phyloP scores from a whole-genome alignment of 2,113 vertebrate genomes.

The Chitala chitala region DNA sequence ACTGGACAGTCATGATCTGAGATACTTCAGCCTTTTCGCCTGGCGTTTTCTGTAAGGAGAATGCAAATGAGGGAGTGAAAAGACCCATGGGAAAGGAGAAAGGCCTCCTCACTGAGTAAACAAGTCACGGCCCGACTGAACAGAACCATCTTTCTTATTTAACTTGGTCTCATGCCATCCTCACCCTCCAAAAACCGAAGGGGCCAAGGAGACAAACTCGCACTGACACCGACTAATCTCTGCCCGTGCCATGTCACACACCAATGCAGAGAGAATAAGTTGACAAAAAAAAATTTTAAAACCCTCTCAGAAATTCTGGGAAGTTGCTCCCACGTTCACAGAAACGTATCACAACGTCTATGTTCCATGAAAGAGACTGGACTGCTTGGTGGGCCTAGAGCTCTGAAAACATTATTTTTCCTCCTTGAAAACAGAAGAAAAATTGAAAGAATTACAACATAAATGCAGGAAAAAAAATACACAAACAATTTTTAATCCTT shows the following conservation, averaged over 20 bases:
- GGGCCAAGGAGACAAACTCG: not conserved
- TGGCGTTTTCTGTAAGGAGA: slow-evolving; percentile 50
- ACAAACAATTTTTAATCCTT: too few relatives aligned
- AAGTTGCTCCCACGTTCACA: too few relatives aligned
- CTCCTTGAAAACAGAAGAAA: too few relatives aligned
- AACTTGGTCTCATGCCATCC: not conserved
- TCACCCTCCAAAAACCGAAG: not conserved
- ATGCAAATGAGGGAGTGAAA: not conserved
- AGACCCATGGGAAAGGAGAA: not conserved
- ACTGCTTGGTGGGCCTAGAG: too few relatives aligned
- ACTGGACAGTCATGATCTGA: slow-evolving; percentile 67
- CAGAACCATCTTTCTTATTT: not conserved
- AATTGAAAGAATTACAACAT: too few relatives aligned
- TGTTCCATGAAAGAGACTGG: too few relatives aligned
- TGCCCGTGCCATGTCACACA: not conserved
- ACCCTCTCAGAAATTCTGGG: too few relatives aligned
- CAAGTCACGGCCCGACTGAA: not conserved
- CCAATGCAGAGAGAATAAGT: not conserved
- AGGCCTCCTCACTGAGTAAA: not conserved
- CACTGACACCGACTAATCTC: too few relatives aligned
- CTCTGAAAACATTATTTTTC: too few relatives aligned
- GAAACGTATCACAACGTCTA: too few relatives aligned
- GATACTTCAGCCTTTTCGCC: slow-evolving; percentile 55
- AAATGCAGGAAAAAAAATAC: too few relatives aligned
- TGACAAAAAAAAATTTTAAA: not conserved